phyloP scores from a whole-genome alignment of 2,888 invertebrate species.

The Meandrusa payeni region DNA sequence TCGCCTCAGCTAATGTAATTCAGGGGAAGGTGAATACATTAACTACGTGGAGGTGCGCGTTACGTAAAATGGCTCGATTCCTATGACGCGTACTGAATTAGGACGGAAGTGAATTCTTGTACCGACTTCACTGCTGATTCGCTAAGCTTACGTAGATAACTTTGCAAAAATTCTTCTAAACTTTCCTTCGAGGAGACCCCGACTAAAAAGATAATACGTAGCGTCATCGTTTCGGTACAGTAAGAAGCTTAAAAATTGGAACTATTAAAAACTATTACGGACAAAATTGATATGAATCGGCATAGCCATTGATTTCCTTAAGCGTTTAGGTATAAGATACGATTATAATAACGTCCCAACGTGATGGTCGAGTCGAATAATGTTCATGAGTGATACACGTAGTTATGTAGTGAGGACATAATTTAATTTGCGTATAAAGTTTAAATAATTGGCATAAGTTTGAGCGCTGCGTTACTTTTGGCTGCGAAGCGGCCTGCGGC shows the following conservation, averaged over 20 bases:
- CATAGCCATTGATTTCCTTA: constrained; percentile 72
- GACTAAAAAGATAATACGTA: constrained; percentile 54
- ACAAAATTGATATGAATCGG: constrained; percentile 80
- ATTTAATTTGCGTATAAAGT: constrained; percentile 34
- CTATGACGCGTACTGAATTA: constrained; percentile 79
- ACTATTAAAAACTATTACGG: constrained; percentile 77
- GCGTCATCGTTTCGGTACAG: constrained; percentile 61
- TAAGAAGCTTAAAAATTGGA: constrained; percentile 77
- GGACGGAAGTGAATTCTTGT: constrained; percentile 81
- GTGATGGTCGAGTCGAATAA: constrained; percentile 56
- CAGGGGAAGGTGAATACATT: constrained; percentile 74
- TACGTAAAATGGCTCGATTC: constrained; percentile 81
- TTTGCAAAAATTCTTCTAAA: constrained; percentile 73
- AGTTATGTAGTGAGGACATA: constrained; percentile 39
- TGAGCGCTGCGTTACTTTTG: constrained; percentile 36
- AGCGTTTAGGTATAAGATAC: constrained; percentile 69
- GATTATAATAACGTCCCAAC: constrained; percentile 64
- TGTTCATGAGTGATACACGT: constrained; percentile 38
- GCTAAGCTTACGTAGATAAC: constrained; percentile 77
- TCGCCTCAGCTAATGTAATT: constrained; percentile 61
- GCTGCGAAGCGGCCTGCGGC: constrained; percentile 32
- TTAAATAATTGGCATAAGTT: constrained; percentile 35
- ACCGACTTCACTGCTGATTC: constrained; percentile 78
- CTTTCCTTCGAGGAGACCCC: constrained; percentile 59
- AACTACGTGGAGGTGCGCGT: constrained; percentile 73